phyloP scores from a whole-genome alignment of 2,797 vertebrate species.

The Botia kubotai region DNA sequence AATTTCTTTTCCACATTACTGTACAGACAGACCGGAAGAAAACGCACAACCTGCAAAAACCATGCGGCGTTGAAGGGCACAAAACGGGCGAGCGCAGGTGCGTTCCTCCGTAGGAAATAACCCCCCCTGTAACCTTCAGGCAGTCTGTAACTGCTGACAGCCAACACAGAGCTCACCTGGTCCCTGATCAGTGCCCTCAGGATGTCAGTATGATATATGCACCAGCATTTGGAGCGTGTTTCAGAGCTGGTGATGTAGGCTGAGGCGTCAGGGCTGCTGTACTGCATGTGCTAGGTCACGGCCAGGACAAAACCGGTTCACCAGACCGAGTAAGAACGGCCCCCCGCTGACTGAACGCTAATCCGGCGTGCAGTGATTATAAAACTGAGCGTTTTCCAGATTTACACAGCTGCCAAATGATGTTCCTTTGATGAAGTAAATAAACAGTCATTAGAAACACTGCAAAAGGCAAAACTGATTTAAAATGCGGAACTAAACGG shows the following conservation, averaged over 20 bases:
- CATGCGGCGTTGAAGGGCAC: slow-evolving; percentile 32
- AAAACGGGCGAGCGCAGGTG: slow-evolving; percentile 56
- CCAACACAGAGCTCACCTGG: slow-evolving; percentile 54
- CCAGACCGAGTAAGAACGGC: slow-evolving; percentile 47
- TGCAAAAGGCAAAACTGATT: background rate
- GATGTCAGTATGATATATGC: slow-evolving; percentile 63
- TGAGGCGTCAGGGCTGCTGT: slow-evolving; percentile 57
- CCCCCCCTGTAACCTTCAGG: slow-evolving; percentile 57
- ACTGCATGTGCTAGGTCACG: slow-evolving; percentile 59
- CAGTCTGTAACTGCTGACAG: slow-evolving; percentile 41
- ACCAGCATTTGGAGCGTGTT: slow-evolving; percentile 43
- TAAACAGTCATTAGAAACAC: background rate
- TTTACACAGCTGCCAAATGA: slow-evolving; percentile 9
- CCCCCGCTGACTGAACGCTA: slow-evolving; percentile 44
- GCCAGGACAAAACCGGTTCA: slow-evolving; percentile 42
- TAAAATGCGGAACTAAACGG: background rate
- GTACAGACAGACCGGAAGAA: slow-evolving; percentile 30
- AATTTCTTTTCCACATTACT: too few species aligned
- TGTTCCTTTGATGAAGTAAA: slow-evolving; percentile 12
- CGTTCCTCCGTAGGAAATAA: slow-evolving; percentile 52
- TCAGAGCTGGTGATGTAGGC: slow-evolving; percentile 52
- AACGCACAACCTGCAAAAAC: slow-evolving; percentile 51
- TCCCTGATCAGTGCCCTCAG: slow-evolving; percentile 54
- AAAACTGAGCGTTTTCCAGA: slow-evolving; percentile 44
- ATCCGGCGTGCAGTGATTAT: slow-evolving; percentile 45